These are phyloP conservation scores for Leuctra nigra DNA, from an alignment of 2,888 invertebrate species.

Conservation along the genomic window DNA sequence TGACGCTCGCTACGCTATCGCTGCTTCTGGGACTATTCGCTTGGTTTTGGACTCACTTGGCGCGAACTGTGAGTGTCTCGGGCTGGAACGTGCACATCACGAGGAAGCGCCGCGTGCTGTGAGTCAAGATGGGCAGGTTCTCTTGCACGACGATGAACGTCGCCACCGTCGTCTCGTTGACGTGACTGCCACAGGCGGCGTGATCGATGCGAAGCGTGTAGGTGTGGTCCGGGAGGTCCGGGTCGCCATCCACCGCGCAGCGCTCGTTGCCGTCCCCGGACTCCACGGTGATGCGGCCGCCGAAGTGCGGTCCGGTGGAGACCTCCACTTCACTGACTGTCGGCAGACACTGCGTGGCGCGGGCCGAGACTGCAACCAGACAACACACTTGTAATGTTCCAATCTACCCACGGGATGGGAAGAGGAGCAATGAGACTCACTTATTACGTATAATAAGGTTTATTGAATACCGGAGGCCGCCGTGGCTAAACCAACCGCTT, in stretches of 20 bases:
- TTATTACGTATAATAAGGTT: too few relatives aligned
- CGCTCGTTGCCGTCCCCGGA: constrained; percentile 47
- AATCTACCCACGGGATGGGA: too few relatives aligned
- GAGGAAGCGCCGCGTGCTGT: constrained; percentile 70
- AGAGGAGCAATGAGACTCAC: too few relatives aligned
- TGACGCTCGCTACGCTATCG: too few relatives aligned
- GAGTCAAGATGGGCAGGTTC: constrained; percentile 73
- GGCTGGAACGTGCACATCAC: constrained; percentile 77
- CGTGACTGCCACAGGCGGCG: constrained; percentile 63
- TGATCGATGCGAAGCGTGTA: constrained; percentile 71
- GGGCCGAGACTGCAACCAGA: constrained; percentile 78
- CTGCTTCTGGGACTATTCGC: too few relatives aligned
- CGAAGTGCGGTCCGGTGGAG: constrained; percentile 74
- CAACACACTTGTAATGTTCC: too few relatives aligned
- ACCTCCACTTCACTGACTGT: constrained; percentile 78
- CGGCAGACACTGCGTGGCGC: constrained; percentile 70
- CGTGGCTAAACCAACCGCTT: too few relatives aligned
- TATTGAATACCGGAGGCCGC: too few relatives aligned
- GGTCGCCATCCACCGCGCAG: constrained; percentile 68
- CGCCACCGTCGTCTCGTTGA: constrained; percentile 72
- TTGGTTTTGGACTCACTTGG: constrained; percentile 54
- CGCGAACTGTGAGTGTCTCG: constrained; percentile 72
- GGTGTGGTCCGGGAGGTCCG: constrained; percentile 61
- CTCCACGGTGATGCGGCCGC: constrained; percentile 69
- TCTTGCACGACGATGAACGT: constrained; percentile 79